Conservation (phyloP, 2,797 vertebrate genomes). For the Rhabdophis nuchalis region DNA sequence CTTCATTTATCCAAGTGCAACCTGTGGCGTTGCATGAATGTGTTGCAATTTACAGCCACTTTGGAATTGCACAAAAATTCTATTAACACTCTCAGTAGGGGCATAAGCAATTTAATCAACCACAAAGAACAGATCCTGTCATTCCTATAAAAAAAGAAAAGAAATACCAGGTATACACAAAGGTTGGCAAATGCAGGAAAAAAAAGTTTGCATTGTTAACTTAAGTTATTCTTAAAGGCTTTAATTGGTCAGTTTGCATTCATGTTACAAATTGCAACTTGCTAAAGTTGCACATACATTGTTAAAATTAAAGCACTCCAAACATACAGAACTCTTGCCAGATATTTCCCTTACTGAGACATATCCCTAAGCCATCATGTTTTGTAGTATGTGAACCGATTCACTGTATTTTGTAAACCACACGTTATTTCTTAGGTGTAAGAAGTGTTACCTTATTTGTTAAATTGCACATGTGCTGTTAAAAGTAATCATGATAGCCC, state of each 20-base stretch:
- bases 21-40: neutral
- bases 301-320: neutral
- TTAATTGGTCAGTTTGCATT: neutral
- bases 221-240: neutral
- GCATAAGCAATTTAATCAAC: neutral
- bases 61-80: conserved; percentile 6
- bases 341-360: neutral
- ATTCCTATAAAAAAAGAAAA: neutral
- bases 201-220: neutral
- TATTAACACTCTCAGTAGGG: conserved; percentile 13
- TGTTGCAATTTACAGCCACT: neutral
- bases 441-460: neutral
- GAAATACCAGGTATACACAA: neutral
- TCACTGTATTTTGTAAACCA: neutral
- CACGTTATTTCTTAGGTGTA: neutral
- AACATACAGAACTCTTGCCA: neutral
- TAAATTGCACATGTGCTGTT: neutral
- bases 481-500: neutral
- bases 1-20: neutral
- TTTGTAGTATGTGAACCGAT: neutral
- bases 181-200: neutral
- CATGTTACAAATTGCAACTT: neutral
- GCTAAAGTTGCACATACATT: neutral
- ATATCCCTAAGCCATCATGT: neutral
- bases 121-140: neutral